Base-by-base conservation (phyloP, 2,888 invertebrate species). In the Phoronis australis region DNA sequence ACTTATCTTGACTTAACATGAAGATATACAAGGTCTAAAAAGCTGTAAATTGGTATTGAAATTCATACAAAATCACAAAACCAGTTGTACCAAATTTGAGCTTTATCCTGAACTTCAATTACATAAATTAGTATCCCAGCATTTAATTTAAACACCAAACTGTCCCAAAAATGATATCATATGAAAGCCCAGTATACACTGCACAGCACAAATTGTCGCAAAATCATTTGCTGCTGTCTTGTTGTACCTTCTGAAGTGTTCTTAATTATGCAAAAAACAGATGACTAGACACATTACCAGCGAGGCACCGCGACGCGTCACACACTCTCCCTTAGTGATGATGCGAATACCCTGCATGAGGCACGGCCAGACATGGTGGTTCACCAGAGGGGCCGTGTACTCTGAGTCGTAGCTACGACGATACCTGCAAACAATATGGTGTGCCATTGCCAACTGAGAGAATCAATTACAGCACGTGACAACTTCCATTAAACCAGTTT, bases 301-400 rank as follows among this genome's bases (percentile, higher is more conserved):
- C 25, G 70, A 70, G 20, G 72, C 72, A 24, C 73, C 73, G 37
- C 75, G 60, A 9, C 66, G 59, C 20, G 75, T 76, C 51, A 64
- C 59, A 24, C 62, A 68, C 55, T 76, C 76, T 23, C 76, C 76
- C 57, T 76, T 76, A 56, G 69, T 66, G 37, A 75, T 50, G 12
- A 68, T 62, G 24, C 57, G 55, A 4, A 49, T 40, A 18, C 73
- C 73, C 55, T 75, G 73, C 57, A 64, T 62, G 25, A 77, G 64
- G 48, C 68, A 64, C n/a, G 77, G 74, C 76, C 76, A 77, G 58
- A 77, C 66, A 56, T 77, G 76, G 56, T 76, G 75, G 65, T 68
- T 66, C 25, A 77, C 72, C 27, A 77, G 64, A 1, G 75, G 73
- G 24, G 75, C 73, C 22, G 70, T 68, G 65, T 68, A 75, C 59